Percentiles rank a stretch among this genome's conserved stretches.
phyloP scores from a whole-genome alignment of 2,888 invertebrate species.

The Pycnomerus fuliginosus region DNA sequence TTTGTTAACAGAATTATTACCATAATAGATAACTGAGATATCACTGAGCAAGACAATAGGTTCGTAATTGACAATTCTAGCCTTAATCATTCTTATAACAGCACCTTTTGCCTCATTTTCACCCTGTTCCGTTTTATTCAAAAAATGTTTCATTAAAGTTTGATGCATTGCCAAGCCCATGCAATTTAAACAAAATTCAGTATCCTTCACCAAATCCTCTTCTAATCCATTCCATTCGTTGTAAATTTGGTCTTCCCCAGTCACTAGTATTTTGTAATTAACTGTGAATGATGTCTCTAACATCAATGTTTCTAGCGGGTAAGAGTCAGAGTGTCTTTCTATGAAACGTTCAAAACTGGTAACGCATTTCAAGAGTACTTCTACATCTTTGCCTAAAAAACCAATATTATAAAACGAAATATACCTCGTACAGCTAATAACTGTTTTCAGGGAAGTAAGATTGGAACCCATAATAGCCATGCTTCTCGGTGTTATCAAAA shows the following conservation, averaged over 20 bases:
- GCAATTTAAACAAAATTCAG: slow-evolving; percentile 67
- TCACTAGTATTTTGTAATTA: slow-evolving; percentile 57
- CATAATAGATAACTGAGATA: slow-evolving; percentile 72
- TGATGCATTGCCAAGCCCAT: slow-evolving; percentile 81
- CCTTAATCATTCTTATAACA: slow-evolving; percentile 57
- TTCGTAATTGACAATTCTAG: slow-evolving; percentile 64
- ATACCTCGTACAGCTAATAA: slow-evolving; percentile 10
- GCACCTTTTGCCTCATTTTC: slow-evolving; percentile 51
- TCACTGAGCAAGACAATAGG: slow-evolving; percentile 67
- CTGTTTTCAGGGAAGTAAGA: slow-evolving; percentile 70
- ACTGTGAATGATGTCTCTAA: slow-evolving; percentile 60
- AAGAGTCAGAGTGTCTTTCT: slow-evolving; percentile 51
- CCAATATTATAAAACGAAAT: background rate
- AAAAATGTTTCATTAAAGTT: slow-evolving; percentile 54
- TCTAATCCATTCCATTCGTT: slow-evolving; percentile 57
- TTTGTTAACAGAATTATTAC: slow-evolving; percentile 49
- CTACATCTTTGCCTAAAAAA: slow-evolving; percentile 41
- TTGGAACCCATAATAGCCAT: slow-evolving; percentile 68
- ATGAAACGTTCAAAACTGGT: slow-evolving; percentile 60
- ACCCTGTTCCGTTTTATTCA: slow-evolving; percentile 34
- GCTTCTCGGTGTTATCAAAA: slow-evolving; percentile 36
- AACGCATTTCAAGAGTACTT: slow-evolving; percentile 55
- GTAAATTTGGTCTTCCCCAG: slow-evolving; percentile 59
- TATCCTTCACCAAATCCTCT: slow-evolving; percentile 66
- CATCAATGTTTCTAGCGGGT: slow-evolving; percentile 61